phyloP scores from a whole-genome alignment of 2,113 vertebrate species.

The Cynopterus brachyotis region DNA sequence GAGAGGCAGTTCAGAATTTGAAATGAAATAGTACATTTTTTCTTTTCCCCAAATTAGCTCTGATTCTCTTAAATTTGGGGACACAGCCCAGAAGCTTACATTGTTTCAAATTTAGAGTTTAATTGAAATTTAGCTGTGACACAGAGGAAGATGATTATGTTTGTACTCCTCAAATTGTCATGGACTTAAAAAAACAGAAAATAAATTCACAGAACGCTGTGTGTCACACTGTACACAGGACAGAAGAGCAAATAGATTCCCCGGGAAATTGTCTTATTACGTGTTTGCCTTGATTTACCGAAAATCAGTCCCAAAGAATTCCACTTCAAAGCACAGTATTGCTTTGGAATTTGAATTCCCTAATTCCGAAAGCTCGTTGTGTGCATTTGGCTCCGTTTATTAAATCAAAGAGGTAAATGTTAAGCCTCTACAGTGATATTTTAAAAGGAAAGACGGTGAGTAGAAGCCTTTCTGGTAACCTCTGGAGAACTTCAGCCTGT shows the following conservation, averaged over 20 bases:
- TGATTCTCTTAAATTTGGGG: neutral
- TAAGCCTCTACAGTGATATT: neutral
- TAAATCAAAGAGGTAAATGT: neutral
- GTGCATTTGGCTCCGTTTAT: neutral
- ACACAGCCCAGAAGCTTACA: neutral
- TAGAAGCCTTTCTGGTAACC: neutral
- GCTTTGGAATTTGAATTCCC: neutral
- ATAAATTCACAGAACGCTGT: neutral
- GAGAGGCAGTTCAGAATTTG: neutral
- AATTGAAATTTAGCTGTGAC: slow-evolving; percentile 19
- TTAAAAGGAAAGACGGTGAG: neutral
- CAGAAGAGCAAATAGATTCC: neutral
- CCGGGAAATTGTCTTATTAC: neutral
- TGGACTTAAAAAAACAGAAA: neutral
- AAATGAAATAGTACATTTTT: neutral
- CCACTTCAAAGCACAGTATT: neutral
- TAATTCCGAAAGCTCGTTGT: neutral
- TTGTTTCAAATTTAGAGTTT: neutral
- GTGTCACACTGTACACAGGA: neutral
- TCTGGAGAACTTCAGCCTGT: neutral
- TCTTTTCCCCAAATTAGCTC: neutral
- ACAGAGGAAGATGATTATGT: neutral
- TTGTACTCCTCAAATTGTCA: neutral
- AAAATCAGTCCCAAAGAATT: neutral
- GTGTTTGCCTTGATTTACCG: slow-evolving; percentile 6